Evolutionary conservation across 2,888 invertebrate species (phyloP), one percentile per base, ranked within the genome.

Genomic region (Syritta pipiens): DNA sequence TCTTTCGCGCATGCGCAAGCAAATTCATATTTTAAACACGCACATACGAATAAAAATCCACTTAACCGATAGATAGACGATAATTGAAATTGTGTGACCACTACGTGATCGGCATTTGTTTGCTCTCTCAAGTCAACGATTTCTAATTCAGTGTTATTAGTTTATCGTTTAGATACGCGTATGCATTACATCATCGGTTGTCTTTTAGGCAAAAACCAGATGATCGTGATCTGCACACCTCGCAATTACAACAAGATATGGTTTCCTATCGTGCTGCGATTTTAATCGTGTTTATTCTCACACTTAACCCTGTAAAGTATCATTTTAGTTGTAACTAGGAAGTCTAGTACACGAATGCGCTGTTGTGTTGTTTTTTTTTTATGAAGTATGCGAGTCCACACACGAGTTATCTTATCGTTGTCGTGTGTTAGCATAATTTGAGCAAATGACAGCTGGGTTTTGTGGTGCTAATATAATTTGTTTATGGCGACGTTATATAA

Each of bases 71-170:
- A 55, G 46, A 55, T 67, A 37, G 57, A 67, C 55, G 67, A 55
- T 67, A 48, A 67, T 67, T 57, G 67, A 57, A 67, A 57, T 67
- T 67, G 67, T 57, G 37, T 51, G 55, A 42, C 37, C 55, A 46
- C 46, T 28, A 55, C 55, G 55, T 55, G 57, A 48, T 48, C 2
- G 3, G 22, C 55, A 28, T 55, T 7, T 5, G 35, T 4, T 6
- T 44, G n/a, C 30, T 46, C 49, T 20, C 28, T 67, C 7, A 46
- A 22, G 44, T 55, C 37, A 67, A 57, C 57, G 57, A 57, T 67
- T 67, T 67, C 67, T 67, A 67, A 28, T 57, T 48, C 55, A 57
- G 48, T 67, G 57, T 24, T 48, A 37, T 55, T 40, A 9, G 26
- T 3, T 53, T 24, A 3, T 9, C 7, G 14, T 26, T 26, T n/a